Percentiles rank a stretch among this genome's conserved stretches.
These are phyloP conservation scores for Prionchulus punctatus DNA, from an alignment of 2,888 invertebrate genomes.

Conservation along the genomic window DNA sequence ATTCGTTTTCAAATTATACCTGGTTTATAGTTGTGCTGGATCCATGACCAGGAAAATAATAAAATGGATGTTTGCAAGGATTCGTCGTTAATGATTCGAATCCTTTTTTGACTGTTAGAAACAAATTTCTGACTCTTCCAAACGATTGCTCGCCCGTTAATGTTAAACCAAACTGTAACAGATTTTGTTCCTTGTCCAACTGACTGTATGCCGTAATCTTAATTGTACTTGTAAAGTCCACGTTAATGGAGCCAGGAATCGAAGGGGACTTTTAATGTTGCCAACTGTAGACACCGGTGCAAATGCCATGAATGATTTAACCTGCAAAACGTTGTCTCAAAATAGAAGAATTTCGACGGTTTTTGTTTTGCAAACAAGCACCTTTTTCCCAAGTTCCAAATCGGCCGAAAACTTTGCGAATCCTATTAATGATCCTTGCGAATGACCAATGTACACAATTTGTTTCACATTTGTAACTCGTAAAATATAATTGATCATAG, in stretches of 20 bases:
- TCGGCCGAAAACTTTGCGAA: constrained; percentile 30
- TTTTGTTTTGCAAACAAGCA: too few relatives aligned
- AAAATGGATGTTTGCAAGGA: too few relatives aligned
- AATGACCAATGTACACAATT: constrained; percentile 66
- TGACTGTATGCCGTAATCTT: too few relatives aligned
- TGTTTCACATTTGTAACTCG: constrained; percentile 42
- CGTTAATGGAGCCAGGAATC: constrained; percentile 14
- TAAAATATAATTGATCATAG: constrained; percentile 54
- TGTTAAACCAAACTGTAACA: too few relatives aligned
- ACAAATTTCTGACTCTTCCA: too few relatives aligned
- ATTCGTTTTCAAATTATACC: too few relatives aligned
- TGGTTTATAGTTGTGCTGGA: too few relatives aligned
- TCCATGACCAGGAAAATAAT: too few relatives aligned
- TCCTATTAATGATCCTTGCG: constrained; percentile 51
- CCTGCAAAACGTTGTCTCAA: not conserved
- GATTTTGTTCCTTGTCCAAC: too few relatives aligned
- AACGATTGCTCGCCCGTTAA: too few relatives aligned
- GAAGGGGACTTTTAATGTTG: not conserved
- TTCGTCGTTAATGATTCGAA: too few relatives aligned
- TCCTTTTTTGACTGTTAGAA: too few relatives aligned
- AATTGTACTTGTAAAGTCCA: not conserved
- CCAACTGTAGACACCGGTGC: not conserved
- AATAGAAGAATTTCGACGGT: not conserved
- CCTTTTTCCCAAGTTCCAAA: constrained; percentile 26
- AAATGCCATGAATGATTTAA: not conserved